Base-by-base conservation (phyloP, 2,113 vertebrate genomes). In the Otis tarda region DNA sequence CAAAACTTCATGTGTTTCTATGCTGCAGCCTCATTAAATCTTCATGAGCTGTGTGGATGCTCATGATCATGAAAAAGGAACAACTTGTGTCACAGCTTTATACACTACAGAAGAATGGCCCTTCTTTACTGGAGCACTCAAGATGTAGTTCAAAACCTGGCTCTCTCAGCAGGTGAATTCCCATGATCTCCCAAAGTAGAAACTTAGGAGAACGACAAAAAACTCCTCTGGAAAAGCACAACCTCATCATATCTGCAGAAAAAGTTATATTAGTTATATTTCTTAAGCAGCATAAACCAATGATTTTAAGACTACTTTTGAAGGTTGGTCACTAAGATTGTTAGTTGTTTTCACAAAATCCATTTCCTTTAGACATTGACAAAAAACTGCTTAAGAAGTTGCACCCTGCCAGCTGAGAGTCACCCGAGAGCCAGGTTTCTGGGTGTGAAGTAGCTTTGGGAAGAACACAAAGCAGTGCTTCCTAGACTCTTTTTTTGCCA, bases 21-120 rank as follows among this genome's bases (percentile, higher is more conserved):
- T 41, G 79, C 97, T 57, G 95, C 95, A 5, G 94, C 87, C 86
- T 97, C 95, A 43, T 97, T 96, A 93, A 98, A 97, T 23, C 90
- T 96, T 47, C 78, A 90, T 78, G 92, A 97, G 78, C 95, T 97
- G 56, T 94, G 96, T 2, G 97, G 97, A 23, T 84, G 95, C 33
- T 96, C 97, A 96, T 98, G 76, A 37, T 52, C 27, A 47, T 19
- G 67, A 77, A 30, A 96, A 94, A 68, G 27, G 79, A 93, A 69
- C 8, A n/a, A 45, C 47, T 77, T 52, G 3, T 50, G 41, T 94
- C 55, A 90, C 30, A 28, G 41, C 15, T 25, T 83, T 41, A 43
- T 35, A 39, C 3, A 10, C 24, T 30, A 53, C 22, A 47, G 56
- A 65, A 75, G 33, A 39, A 43, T 27, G 45, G 12, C 35, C 20